These are phyloP conservation scores for Hyperoplus immaculatus DNA, from an alignment of 2,797 vertebrate species.

Conservation along the genomic window DNA sequence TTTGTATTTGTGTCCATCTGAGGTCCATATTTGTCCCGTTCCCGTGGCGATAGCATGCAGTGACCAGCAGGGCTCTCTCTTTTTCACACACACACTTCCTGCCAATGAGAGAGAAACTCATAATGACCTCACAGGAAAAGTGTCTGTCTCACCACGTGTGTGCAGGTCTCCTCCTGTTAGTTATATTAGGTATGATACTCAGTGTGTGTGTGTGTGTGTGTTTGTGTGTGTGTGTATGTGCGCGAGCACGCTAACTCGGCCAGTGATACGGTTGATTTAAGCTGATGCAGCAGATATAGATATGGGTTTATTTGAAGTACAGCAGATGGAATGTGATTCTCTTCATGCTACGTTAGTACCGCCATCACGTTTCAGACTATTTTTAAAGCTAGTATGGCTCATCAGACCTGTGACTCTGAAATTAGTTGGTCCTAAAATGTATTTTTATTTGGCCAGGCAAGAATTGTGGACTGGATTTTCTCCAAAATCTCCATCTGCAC, in stretches of 20 bases:
- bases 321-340: slow-evolving; percentile 66
- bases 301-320: slow-evolving; percentile 58
- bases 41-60: slow-evolving; percentile 59
- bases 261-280: slow-evolving; percentile 30
- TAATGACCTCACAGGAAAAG: slow-evolving; percentile 66
- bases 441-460: neutral
- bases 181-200: slow-evolving; percentile 59
- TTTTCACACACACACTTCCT: slow-evolving; percentile 67
- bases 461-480: neutral
- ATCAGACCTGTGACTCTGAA: slow-evolving; percentile 26
- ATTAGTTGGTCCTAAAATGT: neutral
- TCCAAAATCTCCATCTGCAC: slow-evolving; percentile 5
- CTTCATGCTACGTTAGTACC: slow-evolving; percentile 41
- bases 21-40: slow-evolving; percentile 61
- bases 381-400: slow-evolving; percentile 18
- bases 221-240: slow-evolving; percentile 8
- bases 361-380: slow-evolving; percentile 32
- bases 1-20: slow-evolving; percentile 47
- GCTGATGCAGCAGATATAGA: slow-evolving; percentile 69
- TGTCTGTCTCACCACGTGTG: slow-evolving; percentile 29
- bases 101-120: slow-evolving; percentile 63
- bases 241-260: neutral
- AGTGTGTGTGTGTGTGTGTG: neutral
- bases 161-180: slow-evolving; percentile 67
- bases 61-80: slow-evolving; percentile 65